A percentile compares a stretch with the other conserved stretches of the same genome.
These are phyloP conservation scores for Pheosia gnoma DNA, from an alignment of 2,888 invertebrate species.

Conservation along the genomic window DNA sequence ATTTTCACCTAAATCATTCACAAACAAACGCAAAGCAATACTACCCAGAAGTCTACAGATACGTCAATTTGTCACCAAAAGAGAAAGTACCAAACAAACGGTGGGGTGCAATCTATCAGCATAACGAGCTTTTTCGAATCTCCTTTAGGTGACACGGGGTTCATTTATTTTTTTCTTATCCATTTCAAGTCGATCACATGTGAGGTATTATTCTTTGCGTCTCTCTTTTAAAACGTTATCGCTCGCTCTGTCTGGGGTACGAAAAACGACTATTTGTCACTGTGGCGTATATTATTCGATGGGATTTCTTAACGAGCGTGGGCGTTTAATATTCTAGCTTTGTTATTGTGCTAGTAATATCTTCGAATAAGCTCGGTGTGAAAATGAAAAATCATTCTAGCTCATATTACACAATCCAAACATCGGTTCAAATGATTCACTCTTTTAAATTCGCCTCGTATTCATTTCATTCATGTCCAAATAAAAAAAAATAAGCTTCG, in stretches of 20 bases:
- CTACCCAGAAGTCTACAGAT: conserved; percentile 20
- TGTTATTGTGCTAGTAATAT: too few species aligned
- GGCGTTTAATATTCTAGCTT: too few species aligned
- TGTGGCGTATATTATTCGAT: conserved; percentile 41
- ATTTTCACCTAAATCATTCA: not conserved
- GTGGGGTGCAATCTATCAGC: conserved; percentile 75
- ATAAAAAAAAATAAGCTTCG: too few species aligned
- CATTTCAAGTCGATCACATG: conserved; percentile 77
- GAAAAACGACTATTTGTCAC: conserved; percentile 73
- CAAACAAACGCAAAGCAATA: not conserved
- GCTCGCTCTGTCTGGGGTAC: conserved; percentile 59
- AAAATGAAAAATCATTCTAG: too few species aligned
- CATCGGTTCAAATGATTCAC: too few species aligned
- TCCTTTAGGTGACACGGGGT: conserved; percentile 76
- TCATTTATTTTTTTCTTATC: conserved; percentile 81
- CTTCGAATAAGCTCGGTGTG: too few species aligned
- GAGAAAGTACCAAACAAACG: conserved; percentile 67
- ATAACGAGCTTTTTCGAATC: conserved; percentile 80
- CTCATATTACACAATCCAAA: too few species aligned
- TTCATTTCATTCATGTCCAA: too few species aligned
- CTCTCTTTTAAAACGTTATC: conserved; percentile 72
- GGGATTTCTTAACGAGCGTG: conserved; percentile 21
- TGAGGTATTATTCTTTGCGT: conserved; percentile 70
- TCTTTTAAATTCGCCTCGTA: too few species aligned
- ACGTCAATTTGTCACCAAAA: conserved; percentile 61